A percentile compares a stretch with the other conserved stretches of the same genome.
Conservation (phyloP, 2,113 vertebrate genomes). For the Prolemur simus region DNA sequence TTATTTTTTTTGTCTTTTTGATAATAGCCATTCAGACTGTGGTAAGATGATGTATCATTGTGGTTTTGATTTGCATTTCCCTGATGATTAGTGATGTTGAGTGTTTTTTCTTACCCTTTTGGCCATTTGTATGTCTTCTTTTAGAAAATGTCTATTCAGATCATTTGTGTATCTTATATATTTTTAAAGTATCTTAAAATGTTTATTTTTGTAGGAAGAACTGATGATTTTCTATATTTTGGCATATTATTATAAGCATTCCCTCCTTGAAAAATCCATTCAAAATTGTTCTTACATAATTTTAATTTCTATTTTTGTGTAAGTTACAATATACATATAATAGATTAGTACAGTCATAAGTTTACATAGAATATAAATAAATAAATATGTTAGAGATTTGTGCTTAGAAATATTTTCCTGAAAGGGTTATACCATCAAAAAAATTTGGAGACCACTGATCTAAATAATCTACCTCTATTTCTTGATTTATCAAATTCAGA, state of each 20-base stretch:
- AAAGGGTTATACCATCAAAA: neutral
- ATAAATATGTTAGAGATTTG: neutral
- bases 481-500: conserved; percentile 11
- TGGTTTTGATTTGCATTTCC: neutral
- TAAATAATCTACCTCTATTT: neutral
- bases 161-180: neutral
- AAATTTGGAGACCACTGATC: neutral
- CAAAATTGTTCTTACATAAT: neutral
- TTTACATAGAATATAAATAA: conserved; percentile 27
- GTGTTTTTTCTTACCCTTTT: neutral
- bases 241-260: conserved; percentile 15
- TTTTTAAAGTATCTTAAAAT: neutral
- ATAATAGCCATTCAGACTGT: neutral
- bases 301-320: conserved; percentile 12
- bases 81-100: neutral
- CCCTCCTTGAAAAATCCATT: neutral
- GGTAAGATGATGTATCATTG: neutral
- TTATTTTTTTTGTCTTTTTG: neutral
- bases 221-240: conserved; percentile 26
- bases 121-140: neutral
- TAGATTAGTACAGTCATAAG: neutral
- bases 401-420: conserved; percentile 38
- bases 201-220: conserved; percentile 31
- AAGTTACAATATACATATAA: neutral
- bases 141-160: neutral